Evolutionary conservation across 1,140 invertebrate genomes (phyloP).

Genomic region (Heliconius hermathena): DNA sequence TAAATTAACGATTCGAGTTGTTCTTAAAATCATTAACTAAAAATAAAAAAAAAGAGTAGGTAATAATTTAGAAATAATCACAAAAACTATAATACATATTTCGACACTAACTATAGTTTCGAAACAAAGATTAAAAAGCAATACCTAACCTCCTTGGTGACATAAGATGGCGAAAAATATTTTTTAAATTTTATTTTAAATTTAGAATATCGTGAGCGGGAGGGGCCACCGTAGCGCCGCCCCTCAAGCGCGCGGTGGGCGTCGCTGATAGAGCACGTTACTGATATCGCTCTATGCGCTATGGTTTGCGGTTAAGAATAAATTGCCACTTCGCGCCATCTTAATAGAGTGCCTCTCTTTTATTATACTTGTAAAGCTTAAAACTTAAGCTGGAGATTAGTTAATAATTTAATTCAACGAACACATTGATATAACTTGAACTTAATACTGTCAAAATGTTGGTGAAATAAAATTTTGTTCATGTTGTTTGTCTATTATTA

Average conservation of each 20-base stretch:
- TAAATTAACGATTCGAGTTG: too few species aligned
- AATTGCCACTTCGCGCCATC: conserved; percentile 41
- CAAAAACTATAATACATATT: too few species aligned
- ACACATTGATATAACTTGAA: too few species aligned
- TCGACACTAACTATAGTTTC: neutral
- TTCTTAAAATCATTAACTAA: too few species aligned
- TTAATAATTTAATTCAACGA: too few species aligned
- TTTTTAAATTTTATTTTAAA: conserved; percentile 30
- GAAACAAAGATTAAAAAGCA: neutral
- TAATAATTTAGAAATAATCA: too few species aligned
- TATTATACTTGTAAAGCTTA: conserved; percentile 1
- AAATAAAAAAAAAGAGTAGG: too few species aligned
- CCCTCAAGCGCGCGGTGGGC: conserved; percentile 63
- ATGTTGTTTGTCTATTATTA: too few species aligned
- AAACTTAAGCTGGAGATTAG: neutral
- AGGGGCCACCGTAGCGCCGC: conserved; percentile 52
- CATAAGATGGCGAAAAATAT: conserved; percentile 35
- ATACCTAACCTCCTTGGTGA: conserved; percentile 19
- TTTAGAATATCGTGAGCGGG: conserved; percentile 39
- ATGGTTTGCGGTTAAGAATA: conserved; percentile 43
- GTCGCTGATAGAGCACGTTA: conserved; percentile 40
- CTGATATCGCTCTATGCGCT: conserved; percentile 39
- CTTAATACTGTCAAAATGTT: too few species aligned
- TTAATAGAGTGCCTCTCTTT: conserved; percentile 31
- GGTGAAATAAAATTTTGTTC: too few species aligned